Percentiles rank a stretch among this genome's conserved stretches.
Evolutionary conservation across 2,888 invertebrate species (phyloP).

Genomic region (Nomada goodeniana): DNA sequence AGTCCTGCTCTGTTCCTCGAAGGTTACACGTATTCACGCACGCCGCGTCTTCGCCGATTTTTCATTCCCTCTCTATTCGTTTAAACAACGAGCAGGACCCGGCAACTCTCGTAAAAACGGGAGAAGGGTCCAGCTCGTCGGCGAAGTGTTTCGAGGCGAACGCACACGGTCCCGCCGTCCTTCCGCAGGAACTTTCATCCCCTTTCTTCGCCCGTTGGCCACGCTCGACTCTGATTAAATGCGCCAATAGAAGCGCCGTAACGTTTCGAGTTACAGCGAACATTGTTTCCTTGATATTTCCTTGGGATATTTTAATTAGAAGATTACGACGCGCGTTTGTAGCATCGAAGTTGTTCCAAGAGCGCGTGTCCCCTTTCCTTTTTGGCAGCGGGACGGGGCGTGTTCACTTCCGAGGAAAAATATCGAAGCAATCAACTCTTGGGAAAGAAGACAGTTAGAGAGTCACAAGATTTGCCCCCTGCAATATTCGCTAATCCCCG

Average conservation of each 20-base stretch:
- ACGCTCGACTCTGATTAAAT: slow-evolving; percentile 13
- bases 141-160: background rate
- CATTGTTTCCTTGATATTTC: too few species aligned
- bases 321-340: too few species aligned
- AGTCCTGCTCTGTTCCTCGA: background rate
- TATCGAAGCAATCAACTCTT: background rate
- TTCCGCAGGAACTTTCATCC: background rate
- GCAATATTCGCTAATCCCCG: background rate
- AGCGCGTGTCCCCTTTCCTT: background rate
- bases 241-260: too few species aligned
- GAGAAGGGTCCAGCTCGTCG: slow-evolving; percentile 5
- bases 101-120: background rate
- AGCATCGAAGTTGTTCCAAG: background rate
- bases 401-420: background rate
- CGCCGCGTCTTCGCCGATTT: slow-evolving; percentile 27
- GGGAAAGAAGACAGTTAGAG: background rate
- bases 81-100: slow-evolving; percentile 1
- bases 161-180: slow-evolving; percentile 17
- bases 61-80: background rate
- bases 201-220: background rate
- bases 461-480: background rate
- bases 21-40: slow-evolving; percentile 50
- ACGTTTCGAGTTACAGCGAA: background rate
- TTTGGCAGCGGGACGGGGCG: too few species aligned
- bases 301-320: too few species aligned